These are phyloP conservation scores for Nerophis lumbriciformis DNA, from an alignment of 2,113 vertebrate species.

Conservation along the genomic window DNA sequence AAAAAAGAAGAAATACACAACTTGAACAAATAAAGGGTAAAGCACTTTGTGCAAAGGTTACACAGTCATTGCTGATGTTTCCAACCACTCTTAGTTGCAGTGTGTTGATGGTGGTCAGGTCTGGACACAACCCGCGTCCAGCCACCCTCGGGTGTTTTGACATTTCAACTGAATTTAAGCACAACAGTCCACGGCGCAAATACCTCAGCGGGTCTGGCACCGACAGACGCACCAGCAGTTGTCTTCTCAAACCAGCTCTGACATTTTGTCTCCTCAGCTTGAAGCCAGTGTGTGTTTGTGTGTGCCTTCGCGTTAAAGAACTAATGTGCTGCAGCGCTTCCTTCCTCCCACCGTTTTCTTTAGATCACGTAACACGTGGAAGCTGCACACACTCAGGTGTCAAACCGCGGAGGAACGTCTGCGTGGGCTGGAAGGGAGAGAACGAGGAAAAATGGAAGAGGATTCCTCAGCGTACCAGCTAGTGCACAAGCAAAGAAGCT, in stretches of 20 bases:
- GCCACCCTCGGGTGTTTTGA: slow-evolving; percentile 59
- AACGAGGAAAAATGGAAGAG: slow-evolving; percentile 14
- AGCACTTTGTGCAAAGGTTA: slow-evolving; percentile 55
- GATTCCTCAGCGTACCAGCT: slow-evolving; percentile 13
- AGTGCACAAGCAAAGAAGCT: slow-evolving; percentile 11
- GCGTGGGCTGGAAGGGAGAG: slow-evolving; percentile 31
- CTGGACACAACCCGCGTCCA: slow-evolving; percentile 33
- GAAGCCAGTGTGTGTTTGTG: slow-evolving; percentile 13
- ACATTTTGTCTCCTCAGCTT: slow-evolving; percentile 55
- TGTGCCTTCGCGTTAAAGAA: slow-evolving; percentile 8
- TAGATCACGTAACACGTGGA: slow-evolving; percentile 44
- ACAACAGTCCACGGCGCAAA: slow-evolving; percentile 38
- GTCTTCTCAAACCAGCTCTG: slow-evolving; percentile 51
- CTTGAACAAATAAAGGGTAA: slow-evolving; percentile 50
- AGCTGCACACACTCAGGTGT: slow-evolving; percentile 48
- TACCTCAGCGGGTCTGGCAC: slow-evolving; percentile 40
- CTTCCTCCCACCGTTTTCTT: slow-evolving; percentile 53
- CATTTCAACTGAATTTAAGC: slow-evolving; percentile 66
- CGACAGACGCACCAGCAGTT: slow-evolving; percentile 50
- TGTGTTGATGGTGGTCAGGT: slow-evolving; percentile 47
- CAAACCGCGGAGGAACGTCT: slow-evolving; percentile 52
- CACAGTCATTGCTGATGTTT: slow-evolving; percentile 46
- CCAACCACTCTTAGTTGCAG: slow-evolving; percentile 46
- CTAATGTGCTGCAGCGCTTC: slow-evolving; percentile 34
- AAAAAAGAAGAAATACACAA: slow-evolving; percentile 39